Conservation (phyloP, 2,113 vertebrate species). For the Solenodon paradoxus region DNA sequence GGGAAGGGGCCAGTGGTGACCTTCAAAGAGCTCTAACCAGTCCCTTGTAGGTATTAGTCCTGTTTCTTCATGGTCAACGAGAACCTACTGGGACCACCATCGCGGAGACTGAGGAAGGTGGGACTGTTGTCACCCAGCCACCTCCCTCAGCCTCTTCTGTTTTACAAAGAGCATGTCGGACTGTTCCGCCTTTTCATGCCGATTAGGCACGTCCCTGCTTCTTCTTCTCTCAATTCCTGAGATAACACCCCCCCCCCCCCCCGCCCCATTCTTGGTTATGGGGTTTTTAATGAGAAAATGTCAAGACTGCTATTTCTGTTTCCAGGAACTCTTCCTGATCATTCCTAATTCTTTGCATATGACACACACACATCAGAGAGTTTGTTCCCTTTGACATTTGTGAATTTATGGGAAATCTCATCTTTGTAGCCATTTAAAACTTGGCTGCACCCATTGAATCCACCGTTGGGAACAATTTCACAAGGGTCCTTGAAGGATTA, state of each 20-base stretch:
- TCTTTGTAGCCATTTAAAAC: slow-evolving; percentile 60
- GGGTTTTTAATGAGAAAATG: slow-evolving; percentile 55
- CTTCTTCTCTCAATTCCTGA: slow-evolving; percentile 12
- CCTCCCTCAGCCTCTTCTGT: slow-evolving; percentile 22
- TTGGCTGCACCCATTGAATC: slow-evolving; percentile 41
- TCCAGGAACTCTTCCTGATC: slow-evolving; percentile 63
- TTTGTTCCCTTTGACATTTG: slow-evolving; percentile 62
- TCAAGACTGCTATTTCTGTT: slow-evolving; percentile 63
- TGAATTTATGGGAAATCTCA: slow-evolving; percentile 52
- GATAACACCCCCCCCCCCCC: neutral
- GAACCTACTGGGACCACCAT: slow-evolving; percentile 56
- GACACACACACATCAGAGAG: slow-evolving; percentile 40
- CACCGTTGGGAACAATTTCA: slow-evolving; percentile 46
- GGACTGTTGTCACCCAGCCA: neutral
- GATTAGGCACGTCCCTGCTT: slow-evolving; percentile 10
- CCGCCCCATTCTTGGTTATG: neutral
- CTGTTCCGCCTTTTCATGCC: slow-evolving; percentile 29
- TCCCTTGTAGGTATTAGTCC: slow-evolving; percentile 63
- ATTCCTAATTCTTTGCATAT: slow-evolving; percentile 61
- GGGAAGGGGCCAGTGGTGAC: neutral
- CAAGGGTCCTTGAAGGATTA: slow-evolving; percentile 46
- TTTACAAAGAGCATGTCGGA: neutral
- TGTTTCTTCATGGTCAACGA: slow-evolving; percentile 72
- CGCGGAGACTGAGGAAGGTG: neutral
- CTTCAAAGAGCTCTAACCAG: slow-evolving; percentile 67